Evolutionary conservation across 2,888 invertebrate species (phyloP), one percentile per base, ranked within the genome.

Genomic region (Melitaea athalia): DNA sequence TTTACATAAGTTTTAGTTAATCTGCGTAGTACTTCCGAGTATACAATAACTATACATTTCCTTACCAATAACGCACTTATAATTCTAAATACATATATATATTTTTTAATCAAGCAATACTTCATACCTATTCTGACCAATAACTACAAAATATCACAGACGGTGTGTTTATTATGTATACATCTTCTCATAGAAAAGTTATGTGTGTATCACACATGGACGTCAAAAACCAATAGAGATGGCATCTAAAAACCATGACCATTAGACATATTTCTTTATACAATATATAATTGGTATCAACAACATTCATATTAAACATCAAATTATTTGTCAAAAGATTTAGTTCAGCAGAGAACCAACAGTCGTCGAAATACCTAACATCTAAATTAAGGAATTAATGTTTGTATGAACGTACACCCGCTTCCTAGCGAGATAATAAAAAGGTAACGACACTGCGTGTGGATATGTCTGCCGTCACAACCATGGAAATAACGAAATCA

Each of bases 111-210:
- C 92, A 92, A 91, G 91, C 90, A 90, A 89, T 88, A 91, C 91
- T 88, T 88, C 89, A 89, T 86, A 87, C 84, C 91, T 89, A 89
- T 84, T 89, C 83, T 87, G 91, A 85, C 87, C 92, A 89, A 91
- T 91, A 89, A 91, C 90, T 92, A 92, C 91, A 92, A 92, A 92
- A 92, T 92, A 92, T 92, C 92, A 92, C 92, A 92, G 92, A 92
- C 92, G 86, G 90, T 89, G 88, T 92, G 87, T 92, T 92, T 91
- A 91, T 91, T 91, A 92, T 92, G 92, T 92, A 92, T 92, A 92
- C 91, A 91, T 92, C 86, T 89, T 91, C 91, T 92, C 90, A 88
- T 92, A 92, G 91, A 92, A 91, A 91, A 91, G 85, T 90, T 88
- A 87, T 88, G 90, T 90, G 92, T 90, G 92, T 92, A 91, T 89